Conservation (phyloP, 2,113 vertebrate genomes). For the Chloroceryle aenea region DNA sequence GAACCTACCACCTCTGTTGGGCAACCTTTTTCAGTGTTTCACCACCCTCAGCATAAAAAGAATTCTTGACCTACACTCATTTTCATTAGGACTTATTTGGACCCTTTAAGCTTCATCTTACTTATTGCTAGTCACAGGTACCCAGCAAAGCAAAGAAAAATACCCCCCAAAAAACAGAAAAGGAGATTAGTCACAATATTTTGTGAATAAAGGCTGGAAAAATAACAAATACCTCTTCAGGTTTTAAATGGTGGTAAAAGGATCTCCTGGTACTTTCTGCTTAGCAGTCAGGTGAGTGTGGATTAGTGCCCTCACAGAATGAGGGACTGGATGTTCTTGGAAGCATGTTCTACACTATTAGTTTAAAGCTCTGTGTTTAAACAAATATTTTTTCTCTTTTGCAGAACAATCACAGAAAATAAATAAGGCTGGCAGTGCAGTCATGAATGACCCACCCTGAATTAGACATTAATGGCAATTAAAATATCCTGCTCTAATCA, state of each 20-base stretch:
- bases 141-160: background rate
- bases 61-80: rapidly evolving
- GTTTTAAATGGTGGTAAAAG: background rate
- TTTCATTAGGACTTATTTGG: background rate
- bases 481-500: background rate
- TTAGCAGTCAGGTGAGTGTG: background rate
- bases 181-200: background rate
- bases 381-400: background rate
- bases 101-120: background rate
- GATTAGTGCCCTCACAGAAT: background rate
- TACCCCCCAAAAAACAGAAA: background rate
- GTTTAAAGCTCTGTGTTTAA: background rate
- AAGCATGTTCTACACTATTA: background rate
- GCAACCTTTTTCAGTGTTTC: background rate
- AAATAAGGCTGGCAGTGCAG: background rate
- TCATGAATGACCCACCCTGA: background rate
- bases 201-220: background rate
- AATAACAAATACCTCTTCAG: background rate
- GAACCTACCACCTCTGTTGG: background rate
- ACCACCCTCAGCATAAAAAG: background rate
- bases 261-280: background rate
- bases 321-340: background rate
- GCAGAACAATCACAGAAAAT: background rate
- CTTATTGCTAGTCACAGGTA: background rate
- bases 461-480: background rate